phyloP scores from a whole-genome alignment of 2,113 vertebrate genomes.

The Mormyrus lacerda region DNA sequence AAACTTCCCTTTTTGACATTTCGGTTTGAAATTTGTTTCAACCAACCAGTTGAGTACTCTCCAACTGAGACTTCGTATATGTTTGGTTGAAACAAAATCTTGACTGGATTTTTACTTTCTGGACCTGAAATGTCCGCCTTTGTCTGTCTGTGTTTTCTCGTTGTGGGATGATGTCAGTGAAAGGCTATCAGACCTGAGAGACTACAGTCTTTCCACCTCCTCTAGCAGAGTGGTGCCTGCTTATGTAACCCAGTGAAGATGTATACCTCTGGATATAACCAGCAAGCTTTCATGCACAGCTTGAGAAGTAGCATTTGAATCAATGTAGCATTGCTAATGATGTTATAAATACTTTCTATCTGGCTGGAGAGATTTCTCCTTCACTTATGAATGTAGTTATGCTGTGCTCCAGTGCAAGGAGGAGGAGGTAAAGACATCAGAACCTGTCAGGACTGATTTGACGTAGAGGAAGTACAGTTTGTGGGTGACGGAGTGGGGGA shows the following conservation, averaged over 20 bases:
- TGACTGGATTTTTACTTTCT: neutral
- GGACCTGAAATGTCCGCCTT: neutral
- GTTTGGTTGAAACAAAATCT: neutral
- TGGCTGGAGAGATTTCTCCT: neutral
- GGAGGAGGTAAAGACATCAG: neutral
- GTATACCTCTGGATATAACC: neutral
- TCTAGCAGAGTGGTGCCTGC: neutral
- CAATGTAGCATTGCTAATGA: neutral
- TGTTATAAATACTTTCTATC: neutral
- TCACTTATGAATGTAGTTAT: neutral
- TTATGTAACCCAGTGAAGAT: neutral
- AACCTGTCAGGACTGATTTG: neutral
- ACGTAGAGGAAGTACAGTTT: neutral
- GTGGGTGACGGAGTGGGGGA: neutral
- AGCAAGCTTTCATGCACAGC: neutral
- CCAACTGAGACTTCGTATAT: neutral
- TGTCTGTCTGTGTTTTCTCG: neutral
- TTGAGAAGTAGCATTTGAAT: neutral
- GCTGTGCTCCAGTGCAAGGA: neutral
- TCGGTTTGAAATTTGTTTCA: neutral
- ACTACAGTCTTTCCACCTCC: neutral
- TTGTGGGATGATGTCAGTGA: neutral
- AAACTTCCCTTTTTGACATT: neutral
- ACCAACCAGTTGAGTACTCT: neutral
- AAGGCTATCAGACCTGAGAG: slow-evolving; percentile 3